These are phyloP conservation scores for Hyla sarda DNA, from an alignment of 2,113 vertebrate genomes.

Conservation along the genomic window DNA sequence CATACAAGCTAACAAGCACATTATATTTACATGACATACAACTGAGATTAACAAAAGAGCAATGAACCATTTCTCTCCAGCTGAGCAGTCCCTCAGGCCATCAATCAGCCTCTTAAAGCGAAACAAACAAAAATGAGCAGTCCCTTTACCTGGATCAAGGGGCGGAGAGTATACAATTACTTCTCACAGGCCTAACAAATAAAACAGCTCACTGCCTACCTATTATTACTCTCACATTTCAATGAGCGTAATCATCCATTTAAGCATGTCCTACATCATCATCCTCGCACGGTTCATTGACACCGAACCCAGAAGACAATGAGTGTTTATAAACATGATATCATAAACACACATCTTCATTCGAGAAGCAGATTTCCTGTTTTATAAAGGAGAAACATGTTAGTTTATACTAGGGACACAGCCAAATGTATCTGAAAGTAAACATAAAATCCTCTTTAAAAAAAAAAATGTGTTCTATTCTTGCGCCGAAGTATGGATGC, in stretches of 20 bases:
- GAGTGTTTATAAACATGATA: constrained; percentile 52
- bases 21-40: no score
- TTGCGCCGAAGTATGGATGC: constrained; percentile 19
- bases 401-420: constrained; percentile 52
- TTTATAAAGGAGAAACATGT: constrained; percentile 53
- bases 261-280: background rate
- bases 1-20: no score
- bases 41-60: no score
- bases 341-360: constrained; percentile 57
- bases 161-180: no score
- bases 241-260: background rate
- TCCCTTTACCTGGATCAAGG: no score
- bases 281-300: constrained; percentile 10
- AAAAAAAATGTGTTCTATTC: constrained; percentile 35
- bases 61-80: no score
- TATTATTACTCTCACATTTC: background rate
- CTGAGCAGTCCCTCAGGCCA: no score
- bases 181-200: background rate
- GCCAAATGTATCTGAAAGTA: constrained; percentile 60
- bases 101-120: no score
- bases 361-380: constrained; percentile 55
- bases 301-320: constrained; percentile 16
- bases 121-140: no score
- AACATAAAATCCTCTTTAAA: constrained; percentile 45
- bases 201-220: background rate